phyloP scores from a whole-genome alignment of 2,797 vertebrate species.

The Chelmon rostratus region DNA sequence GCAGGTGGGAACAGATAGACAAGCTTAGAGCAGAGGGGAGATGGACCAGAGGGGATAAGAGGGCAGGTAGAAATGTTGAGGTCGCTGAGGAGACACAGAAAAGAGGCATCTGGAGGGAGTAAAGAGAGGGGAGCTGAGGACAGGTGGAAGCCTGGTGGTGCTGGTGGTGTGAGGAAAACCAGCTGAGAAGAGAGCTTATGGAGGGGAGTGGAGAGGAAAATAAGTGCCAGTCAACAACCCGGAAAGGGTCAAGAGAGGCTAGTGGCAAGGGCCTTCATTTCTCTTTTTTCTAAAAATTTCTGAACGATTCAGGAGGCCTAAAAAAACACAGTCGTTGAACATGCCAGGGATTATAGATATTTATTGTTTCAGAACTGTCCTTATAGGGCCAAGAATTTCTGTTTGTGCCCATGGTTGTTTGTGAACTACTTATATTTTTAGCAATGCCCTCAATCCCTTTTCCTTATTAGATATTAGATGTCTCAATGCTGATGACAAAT shows the following conservation, averaged over 20 bases:
- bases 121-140: constrained; percentile 27
- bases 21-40: constrained; percentile 14
- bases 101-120: constrained; percentile 31
- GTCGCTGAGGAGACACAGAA: constrained; percentile 35
- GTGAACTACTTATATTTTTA: constrained; percentile 56
- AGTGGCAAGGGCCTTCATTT: not conserved
- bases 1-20: constrained; percentile 38
- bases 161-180: constrained; percentile 9
- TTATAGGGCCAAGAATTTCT: constrained; percentile 35
- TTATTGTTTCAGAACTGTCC: constrained; percentile 58
- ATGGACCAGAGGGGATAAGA: constrained; percentile 28
- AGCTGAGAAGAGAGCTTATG: constrained; percentile 6
- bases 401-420: constrained; percentile 51
- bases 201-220: not conserved
- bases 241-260: constrained; percentile 23
- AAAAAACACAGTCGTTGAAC: constrained; percentile 40
- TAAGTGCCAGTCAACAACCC: constrained; percentile 26
- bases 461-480: constrained; percentile 37
- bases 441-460: constrained; percentile 35
- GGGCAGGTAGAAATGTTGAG: constrained; percentile 38
- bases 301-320: constrained; percentile 44
- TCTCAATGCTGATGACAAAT: constrained; percentile 35
- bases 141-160: constrained; percentile 8
- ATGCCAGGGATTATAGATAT: constrained; percentile 55
- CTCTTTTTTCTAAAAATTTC: constrained; percentile 23